Conservation (phyloP, 2,888 invertebrate genomes). For the Alsophila aescularia region DNA sequence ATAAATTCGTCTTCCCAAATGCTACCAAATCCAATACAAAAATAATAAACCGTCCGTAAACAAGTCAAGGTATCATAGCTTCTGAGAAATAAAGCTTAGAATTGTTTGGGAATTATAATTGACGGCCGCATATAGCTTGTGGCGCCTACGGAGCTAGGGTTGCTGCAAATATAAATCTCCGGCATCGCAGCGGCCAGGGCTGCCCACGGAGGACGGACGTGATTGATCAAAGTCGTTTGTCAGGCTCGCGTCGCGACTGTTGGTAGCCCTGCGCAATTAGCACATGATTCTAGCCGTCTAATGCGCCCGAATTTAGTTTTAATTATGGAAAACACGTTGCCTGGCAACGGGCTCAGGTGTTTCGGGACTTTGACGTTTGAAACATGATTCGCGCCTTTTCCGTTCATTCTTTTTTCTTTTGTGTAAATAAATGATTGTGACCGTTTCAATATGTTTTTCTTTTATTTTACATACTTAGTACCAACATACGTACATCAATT, state of each 20-base stretch:
- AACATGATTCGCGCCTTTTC: slow-evolving; percentile 13
- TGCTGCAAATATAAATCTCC: slow-evolving; percentile 65
- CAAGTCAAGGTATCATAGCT: slow-evolving; percentile 26
- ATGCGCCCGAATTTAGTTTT: slow-evolving; percentile 75
- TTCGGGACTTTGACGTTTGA: slow-evolving; percentile 22
- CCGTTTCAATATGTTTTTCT: not conserved
- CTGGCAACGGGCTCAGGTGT: slow-evolving; percentile 28
- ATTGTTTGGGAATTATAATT: slow-evolving; percentile 49
- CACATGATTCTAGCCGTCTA: slow-evolving; percentile 78
- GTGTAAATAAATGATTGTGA: too few relatives aligned
- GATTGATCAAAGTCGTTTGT: slow-evolving; percentile 83
- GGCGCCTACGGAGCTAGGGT: slow-evolving; percentile 67
- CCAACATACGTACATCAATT: too few relatives aligned
- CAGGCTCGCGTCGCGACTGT: slow-evolving; percentile 78
- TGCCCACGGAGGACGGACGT: slow-evolving; percentile 73
- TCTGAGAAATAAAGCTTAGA: slow-evolving; percentile 40
- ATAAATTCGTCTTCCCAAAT: slow-evolving; percentile 50
- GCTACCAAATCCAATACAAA: slow-evolving; percentile 45
- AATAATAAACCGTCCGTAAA: slow-evolving; percentile 25
- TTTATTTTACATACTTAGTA: not conserved
- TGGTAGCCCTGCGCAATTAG: slow-evolving; percentile 76
- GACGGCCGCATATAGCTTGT: slow-evolving; percentile 50
- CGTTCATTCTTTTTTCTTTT: not conserved
- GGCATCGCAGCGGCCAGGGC: slow-evolving; percentile 68
- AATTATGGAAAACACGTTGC: slow-evolving; percentile 59